These are phyloP conservation scores for Diglossa cyanea DNA, from an alignment of 2,797 vertebrate genomes.

Conservation along the genomic window DNA sequence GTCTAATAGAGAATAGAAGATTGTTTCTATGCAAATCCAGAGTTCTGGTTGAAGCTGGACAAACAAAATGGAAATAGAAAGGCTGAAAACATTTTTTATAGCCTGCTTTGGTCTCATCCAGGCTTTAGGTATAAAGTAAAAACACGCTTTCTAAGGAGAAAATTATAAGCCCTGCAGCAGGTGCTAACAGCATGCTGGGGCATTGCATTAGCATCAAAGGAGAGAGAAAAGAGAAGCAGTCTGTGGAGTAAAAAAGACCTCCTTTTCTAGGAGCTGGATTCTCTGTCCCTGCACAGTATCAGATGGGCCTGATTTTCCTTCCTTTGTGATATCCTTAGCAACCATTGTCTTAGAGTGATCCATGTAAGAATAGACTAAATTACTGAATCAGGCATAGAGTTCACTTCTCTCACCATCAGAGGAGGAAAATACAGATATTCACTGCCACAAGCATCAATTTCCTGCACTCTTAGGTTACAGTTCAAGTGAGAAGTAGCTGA, in stretches of 20 bases:
- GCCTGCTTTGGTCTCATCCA: neutral
- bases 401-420: neutral
- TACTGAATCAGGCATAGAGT: neutral
- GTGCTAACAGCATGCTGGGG: neutral
- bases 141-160: neutral
- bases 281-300: neutral
- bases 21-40: neutral
- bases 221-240: neutral
- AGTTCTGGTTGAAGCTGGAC: neutral
- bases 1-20: neutral
- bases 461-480: neutral
- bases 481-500: neutral
- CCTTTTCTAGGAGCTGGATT: neutral
- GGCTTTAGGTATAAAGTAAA: neutral
- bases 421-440: neutral
- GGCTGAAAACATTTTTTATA: neutral
- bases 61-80: neutral
- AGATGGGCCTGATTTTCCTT: neutral
- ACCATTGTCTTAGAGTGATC: neutral
- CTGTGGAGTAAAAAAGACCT: neutral
- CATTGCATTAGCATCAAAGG: neutral
- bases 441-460: neutral
- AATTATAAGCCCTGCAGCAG: neutral
- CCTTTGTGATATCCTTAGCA: neutral
- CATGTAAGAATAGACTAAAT: neutral